Base-by-base conservation (phyloP, 1,140 invertebrate genomes). In the Drosophila murphyi region DNA sequence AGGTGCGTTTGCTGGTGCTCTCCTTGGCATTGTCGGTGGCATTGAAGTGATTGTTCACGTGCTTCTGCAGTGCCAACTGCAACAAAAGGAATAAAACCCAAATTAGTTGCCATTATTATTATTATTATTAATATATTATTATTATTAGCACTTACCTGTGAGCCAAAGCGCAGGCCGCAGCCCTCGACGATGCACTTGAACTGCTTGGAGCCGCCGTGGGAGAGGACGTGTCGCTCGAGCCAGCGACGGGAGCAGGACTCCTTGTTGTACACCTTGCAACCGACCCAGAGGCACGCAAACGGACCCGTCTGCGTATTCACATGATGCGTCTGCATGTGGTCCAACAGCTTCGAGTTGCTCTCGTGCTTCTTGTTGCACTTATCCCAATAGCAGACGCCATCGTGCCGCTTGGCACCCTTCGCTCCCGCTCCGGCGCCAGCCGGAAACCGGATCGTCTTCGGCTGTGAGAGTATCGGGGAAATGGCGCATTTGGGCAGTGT, bases 141-240 rank as follows among this genome's bases (percentile, higher is more conserved):
- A 20, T 20, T 20, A 20, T 20, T 20, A 20, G 20, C 20, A 65
- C 91, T 91, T 93, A 97, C 96, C 95, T 98, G 97, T 69, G 97
- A 97, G 80, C 96, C 96, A 92, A 99, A 99, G 85, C 97, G 95
- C 86, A 96, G 95, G 43, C 97, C 97, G 93, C 98, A 99, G 60
- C 96, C 96, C 77, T 98, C 97, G 73, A 99, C 97, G 91, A 99
- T 98, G 93, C 98, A 99, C 81, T 97, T 96, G 93, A 98, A 98
- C 31, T 97, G 97, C 92, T 98, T 98, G 90, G 97, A 98, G 34
- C 98, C 98, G 68, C 97, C 97, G 92, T 98, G 98, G 2, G 95
- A 96, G 35, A 98, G 93, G 31, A 98, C 96, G 93, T 99, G 98
- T 41, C 98, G 94, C 90, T 99, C 97, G 41, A 99, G 93, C 98